A percentile compares a stretch with the other conserved stretches of the same genome.
These are phyloP conservation scores for Myocastor coypus DNA, from an alignment of 2,113 vertebrate genomes.

Conservation along the genomic window DNA sequence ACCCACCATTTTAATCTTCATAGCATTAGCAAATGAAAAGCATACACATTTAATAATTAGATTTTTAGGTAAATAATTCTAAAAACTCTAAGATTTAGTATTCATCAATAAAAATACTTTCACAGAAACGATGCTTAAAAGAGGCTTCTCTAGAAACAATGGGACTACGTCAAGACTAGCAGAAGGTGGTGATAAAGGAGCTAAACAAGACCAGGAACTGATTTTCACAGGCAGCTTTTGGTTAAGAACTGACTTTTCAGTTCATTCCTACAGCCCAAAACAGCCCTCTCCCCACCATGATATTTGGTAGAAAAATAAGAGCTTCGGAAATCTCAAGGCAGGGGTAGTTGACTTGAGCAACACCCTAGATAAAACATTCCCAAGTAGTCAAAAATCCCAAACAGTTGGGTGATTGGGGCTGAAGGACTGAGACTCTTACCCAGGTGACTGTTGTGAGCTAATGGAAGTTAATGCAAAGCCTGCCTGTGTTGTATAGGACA, in stretches of 20 bases:
- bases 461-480: not conserved
- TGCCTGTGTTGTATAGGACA: not conserved
- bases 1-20: conserved; percentile 10
- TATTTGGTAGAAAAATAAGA: not conserved
- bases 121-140: not conserved
- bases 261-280: not conserved
- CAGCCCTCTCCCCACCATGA: not conserved
- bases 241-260: not conserved
- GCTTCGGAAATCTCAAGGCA: not conserved
- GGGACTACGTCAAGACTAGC: not conserved
- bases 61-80: not conserved
- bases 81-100: not conserved
- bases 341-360: not conserved
- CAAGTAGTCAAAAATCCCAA: not conserved
- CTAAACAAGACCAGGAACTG: not conserved
- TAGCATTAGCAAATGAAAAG: not conserved
- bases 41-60: conserved; percentile 4
- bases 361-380: not conserved
- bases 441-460: not conserved
- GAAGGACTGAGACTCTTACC: not conserved
- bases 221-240: not conserved
- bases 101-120: not conserved
- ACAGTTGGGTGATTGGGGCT: not conserved
- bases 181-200: not conserved
- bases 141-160: not conserved